Evolutionary conservation across 2,113 vertebrate genomes (phyloP), one percentile per base, ranked within the genome.

Genomic region (Martes martes): DNA sequence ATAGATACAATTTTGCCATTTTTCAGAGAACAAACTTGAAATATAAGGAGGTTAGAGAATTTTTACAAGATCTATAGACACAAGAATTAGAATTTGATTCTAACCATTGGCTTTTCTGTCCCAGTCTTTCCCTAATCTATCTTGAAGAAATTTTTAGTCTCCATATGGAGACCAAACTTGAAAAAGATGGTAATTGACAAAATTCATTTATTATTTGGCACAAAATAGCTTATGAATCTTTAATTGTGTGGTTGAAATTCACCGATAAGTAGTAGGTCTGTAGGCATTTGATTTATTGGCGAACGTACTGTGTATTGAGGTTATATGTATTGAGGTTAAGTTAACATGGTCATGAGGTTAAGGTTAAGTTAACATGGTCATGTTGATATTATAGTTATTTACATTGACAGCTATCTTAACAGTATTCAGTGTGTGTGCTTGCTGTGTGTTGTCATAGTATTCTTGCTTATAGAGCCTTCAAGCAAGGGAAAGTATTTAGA

Each of bases 141-240:
- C 65, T 57, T 78, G 31, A 95, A 80, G 19, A 91, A 91, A 97
- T 39, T 90, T 61, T 91, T 94, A 93, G 36, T 94, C n/a, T 61
- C 10, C 23, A 69, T 61, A 36, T 83, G 28, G 50, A 91, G 16
- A 89, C 19, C 21, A 91, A 91, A 82, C 45, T 86, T 93, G 50
- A 57, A 76, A 88, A 93, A 88, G 65, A 90, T 79, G 36, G 79
- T 76, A 71, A 52, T 47, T 88, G 78, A 88, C 36, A 94, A 61
- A 61, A 90, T 86, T 90, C 33, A 52, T 57, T 19, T 19, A 47
- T 84, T 74, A 65, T 95, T 69, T 73, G 63, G 3, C 76, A 67
- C 67, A 95, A 74, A 86, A 61, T 80, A 91, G 11, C 3, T 91
- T 88, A 93, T 55, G 16, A 39, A 9, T 89, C n/a, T 95, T 90